Conservation (phyloP, 2,888 invertebrate species). For the Tribolium freemani region DNA sequence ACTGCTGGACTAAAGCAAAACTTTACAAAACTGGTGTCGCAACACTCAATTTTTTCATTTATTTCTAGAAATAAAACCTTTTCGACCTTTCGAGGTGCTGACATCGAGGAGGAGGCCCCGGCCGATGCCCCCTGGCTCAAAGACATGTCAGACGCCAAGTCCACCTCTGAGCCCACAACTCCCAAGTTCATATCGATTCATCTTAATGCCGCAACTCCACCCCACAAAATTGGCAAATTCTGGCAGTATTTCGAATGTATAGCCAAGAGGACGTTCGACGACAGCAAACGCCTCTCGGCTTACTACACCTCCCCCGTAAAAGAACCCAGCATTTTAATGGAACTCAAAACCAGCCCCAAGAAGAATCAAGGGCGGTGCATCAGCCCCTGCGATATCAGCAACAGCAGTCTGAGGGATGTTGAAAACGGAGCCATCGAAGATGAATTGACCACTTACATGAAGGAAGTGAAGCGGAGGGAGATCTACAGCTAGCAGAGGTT, state of each 20-base stretch:
- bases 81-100: constrained; percentile 28
- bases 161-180: constrained; percentile 3
- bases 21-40: too few relatives aligned
- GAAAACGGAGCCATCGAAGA: constrained; percentile 67
- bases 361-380: constrained; percentile 12
- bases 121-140: constrained; percentile 14
- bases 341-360: constrained; percentile 12
- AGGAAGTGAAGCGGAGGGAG: constrained; percentile 53
- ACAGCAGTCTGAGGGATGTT: constrained; percentile 67
- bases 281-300: constrained; percentile 43
- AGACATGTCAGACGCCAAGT: neutral
- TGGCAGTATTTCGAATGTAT: constrained; percentile 48
- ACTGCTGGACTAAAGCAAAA: too few relatives aligned
- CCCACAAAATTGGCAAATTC: constrained; percentile 34
- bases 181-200: constrained; percentile 32
- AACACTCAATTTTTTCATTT: neutral
- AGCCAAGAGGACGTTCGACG: constrained; percentile 45
- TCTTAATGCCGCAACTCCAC: constrained; percentile 11
- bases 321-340: constrained; percentile 34
- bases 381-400: constrained; percentile 65
- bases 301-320: constrained; percentile 37
- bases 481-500: constrained; percentile 30
- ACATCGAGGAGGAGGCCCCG: constrained; percentile 30
- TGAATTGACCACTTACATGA: constrained; percentile 67
- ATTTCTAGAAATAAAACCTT: constrained; percentile 37